Conservation (phyloP, 2,113 vertebrate genomes). For the Ceyx cyanopectus region DNA sequence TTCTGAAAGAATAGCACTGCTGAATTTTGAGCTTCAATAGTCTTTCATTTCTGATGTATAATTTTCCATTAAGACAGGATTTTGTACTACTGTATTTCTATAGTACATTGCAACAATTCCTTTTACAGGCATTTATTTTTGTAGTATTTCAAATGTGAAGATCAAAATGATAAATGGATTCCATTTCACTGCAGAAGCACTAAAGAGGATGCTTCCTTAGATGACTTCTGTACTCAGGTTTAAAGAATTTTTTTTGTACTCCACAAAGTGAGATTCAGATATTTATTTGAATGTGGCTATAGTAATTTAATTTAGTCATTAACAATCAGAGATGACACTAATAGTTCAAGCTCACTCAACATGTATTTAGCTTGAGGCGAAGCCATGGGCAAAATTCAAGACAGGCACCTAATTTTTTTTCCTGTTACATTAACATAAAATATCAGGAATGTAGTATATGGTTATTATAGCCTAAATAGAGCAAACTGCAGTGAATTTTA, state of each 20-base stretch:
- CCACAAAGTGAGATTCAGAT: slow-evolving; percentile 56
- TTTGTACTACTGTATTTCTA: slow-evolving; percentile 1
- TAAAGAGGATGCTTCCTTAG: slow-evolving; percentile 30
- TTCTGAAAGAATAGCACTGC: background rate
- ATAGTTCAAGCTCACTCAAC: slow-evolving; percentile 46
- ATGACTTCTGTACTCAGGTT: slow-evolving; percentile 55
- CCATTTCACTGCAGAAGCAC: slow-evolving; percentile 40
- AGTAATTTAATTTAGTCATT: slow-evolving; percentile 68
- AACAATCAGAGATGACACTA: slow-evolving; percentile 58
- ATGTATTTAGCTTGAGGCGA: slow-evolving; percentile 30
- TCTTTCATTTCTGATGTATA: slow-evolving; percentile 31
- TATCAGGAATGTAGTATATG: background rate
- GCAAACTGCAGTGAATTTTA: background rate
- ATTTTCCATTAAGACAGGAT: background rate
- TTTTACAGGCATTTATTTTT: slow-evolving; percentile 47
- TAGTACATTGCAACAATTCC: slow-evolving; percentile 28
- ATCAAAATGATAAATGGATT: slow-evolving; percentile 64
- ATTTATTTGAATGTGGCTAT: slow-evolving; percentile 66
- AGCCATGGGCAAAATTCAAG: slow-evolving; percentile 41
- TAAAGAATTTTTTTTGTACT: slow-evolving; percentile 54
- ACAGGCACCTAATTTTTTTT: background rate
- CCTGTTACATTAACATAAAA: slow-evolving; percentile 14
- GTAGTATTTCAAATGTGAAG: slow-evolving; percentile 31
- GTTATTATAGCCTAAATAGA: background rate
- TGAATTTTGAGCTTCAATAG: slow-evolving; percentile 29